Evolutionary conservation across 2,888 invertebrate genomes (phyloP).

Genomic region (Oscheius onirici): DNA sequence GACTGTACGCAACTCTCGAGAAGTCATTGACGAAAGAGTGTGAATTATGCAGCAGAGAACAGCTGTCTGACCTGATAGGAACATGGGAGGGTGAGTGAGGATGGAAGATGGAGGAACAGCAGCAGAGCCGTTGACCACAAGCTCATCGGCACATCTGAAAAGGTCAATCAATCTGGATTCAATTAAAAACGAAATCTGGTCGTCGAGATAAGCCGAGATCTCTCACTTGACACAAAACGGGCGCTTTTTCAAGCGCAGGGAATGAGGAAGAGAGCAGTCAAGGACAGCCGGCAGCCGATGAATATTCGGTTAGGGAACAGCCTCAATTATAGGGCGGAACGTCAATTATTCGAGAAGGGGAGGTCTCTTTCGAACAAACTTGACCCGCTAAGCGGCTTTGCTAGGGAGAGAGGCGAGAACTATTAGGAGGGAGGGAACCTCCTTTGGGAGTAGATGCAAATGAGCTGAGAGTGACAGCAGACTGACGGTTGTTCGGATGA

Average conservation of each 20-base stretch:
- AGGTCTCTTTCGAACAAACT: background rate
- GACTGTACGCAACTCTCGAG: background rate
- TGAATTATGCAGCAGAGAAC: background rate
- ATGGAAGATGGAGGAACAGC: constrained; percentile 2
- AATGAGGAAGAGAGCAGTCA: background rate
- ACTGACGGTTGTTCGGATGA: constrained; percentile 29
- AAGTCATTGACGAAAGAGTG: background rate
- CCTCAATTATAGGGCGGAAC: constrained; percentile 15
- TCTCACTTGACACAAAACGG: background rate
- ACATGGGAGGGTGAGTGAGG: constrained; percentile 35
- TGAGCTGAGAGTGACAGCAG: constrained; percentile 10
- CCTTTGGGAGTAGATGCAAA: constrained; percentile 19
- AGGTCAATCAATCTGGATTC: constrained; percentile 15
- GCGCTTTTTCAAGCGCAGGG: background rate
- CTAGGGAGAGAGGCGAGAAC: background rate
- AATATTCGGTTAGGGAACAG: constrained; percentile 16
- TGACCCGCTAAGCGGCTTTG: background rate
- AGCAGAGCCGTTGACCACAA: constrained; percentile 18
- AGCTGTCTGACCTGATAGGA: constrained; percentile 44
- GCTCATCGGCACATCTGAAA: constrained; percentile 35
- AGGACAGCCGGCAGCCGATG: constrained; percentile 13
- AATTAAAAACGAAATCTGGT: constrained; percentile 22
- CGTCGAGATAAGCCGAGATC: constrained; percentile 12
- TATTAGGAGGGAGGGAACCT: background rate
- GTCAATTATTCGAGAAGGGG: background rate